Base-by-base conservation (phyloP, 2,888 invertebrate genomes). In the Drosophila yooni region DNA sequence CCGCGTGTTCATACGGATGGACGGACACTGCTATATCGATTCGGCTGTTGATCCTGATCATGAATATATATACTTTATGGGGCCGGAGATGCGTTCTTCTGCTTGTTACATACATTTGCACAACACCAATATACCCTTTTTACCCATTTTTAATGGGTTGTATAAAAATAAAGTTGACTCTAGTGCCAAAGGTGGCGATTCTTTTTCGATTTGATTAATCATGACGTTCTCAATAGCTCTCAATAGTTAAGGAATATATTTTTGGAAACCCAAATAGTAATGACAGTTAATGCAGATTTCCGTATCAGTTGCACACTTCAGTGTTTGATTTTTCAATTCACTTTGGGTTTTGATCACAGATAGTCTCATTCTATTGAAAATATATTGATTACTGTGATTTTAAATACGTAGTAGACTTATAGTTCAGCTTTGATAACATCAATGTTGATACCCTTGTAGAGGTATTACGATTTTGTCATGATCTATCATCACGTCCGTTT, bases 301-400 rank as follows among this genome's bases (percentile, higher is more conserved):
- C 46, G 25, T 15, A 46, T 46, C 46, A 8, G 15, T 46, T 46
- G 2, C 4, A 2, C 15, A 25, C 46, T 27, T 25, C 15, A 25
- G 21, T 25, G 46, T 25, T 3, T 1, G 15, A 46, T 25, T 25
- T 46, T 46, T 15, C 40, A 43, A 15, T 43, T 15, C n/a, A 27
- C 36, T 52, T 25, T 38, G 18, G 4, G 18, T 38, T 61, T 33
- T 60, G 43, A 46, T 34, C 18, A 34, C 38, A 51, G 54, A 68
- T 40, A 53, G 52, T 34, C 29, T 10, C 13, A 27, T 21, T 29
- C 18, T 21, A 33, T 33, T 48, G 25, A 61, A 43, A 8, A 58
- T 50, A 25, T 48, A 54, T 51, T 40, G n/a, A 11, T n/a, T 10
- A 21, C 0, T 52, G n/a, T 43, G 4, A n/a, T 46, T 46, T 15